Conservation (phyloP, 1,140 invertebrate species). For the fruit fly (Drosophila melanogaster) region DNA sequence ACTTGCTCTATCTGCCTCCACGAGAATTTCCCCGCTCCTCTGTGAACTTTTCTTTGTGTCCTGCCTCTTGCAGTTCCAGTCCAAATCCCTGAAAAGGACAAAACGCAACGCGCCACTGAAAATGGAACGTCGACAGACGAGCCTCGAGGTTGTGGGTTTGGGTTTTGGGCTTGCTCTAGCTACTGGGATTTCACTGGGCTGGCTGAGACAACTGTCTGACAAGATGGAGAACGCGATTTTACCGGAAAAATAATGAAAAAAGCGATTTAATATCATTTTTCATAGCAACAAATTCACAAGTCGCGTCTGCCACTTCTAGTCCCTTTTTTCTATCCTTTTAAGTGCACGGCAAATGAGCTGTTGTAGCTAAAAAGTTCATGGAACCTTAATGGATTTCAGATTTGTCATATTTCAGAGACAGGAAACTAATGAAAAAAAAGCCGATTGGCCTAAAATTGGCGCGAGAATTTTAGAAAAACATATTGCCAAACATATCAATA, state of each 20-base stretch:
- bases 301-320: conserved; percentile 16
- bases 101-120: conserved; percentile 33
- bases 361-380: conserved; percentile 8
- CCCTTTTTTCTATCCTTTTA: neutral
- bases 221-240: conserved; percentile 45
- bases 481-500: too few species aligned
- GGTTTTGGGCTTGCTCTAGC: neutral
- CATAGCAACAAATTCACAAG: conserved; percentile 43
- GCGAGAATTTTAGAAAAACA: neutral
- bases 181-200: neutral
- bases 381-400: conserved; percentile 38
- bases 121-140: conserved; percentile 35
- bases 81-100: conserved; percentile 44
- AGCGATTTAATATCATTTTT: conserved; percentile 67
- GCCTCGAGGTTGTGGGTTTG: conserved; percentile 38
- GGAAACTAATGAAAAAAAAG: neutral
- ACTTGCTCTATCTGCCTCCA: conserved; percentile 30
- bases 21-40: neutral
- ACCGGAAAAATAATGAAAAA: conserved; percentile 63
- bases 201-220: conserved; percentile 57
- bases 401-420: conserved; percentile 16
- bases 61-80: conserved; percentile 49
- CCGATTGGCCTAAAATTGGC: neutral
- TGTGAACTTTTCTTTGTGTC: conserved; percentile 44
- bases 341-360: conserved; percentile 41